Base-by-base conservation (phyloP, 2,888 invertebrate genomes). In the Hydroisotoma schaefferi region DNA sequence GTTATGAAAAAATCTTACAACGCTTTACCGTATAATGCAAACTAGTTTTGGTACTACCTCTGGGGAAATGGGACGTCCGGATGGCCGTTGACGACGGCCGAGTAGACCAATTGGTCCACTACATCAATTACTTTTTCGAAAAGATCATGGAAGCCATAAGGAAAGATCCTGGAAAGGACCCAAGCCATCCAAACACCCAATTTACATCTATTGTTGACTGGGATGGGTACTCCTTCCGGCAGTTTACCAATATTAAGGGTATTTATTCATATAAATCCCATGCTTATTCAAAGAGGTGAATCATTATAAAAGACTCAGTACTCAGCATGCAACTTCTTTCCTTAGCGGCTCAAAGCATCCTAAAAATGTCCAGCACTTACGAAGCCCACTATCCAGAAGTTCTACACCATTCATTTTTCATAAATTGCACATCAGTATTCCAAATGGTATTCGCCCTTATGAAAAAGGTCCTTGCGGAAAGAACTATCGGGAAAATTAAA, bases 371-470 rank as follows among this genome's bases (percentile, higher is more conserved):
- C 5, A 23, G 23, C 3, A 33, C 33, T 3, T 60, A 56, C 18
- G 56, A 56, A 23, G 55, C 61, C 26, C 61, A 61, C n/a, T 61
- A 61, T 23, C 61, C 61, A 6, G 61, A 61, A 55, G n/a, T 61
- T 5, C 18, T 61, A 2, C 40, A 4, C 37, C 27, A 44, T 2
- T 47, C 46, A 15, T 49, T 55, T 22, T 57, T 57, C 37, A 47
- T 61, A 10, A 57, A 61, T 25, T 49, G 53, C 40, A 48, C 61
- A 1, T 25, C 48, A 20, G 57, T 61, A 27, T 57, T 57, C 33
- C 20, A 23, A 22, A 23, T 55, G 18, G 22, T 61, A 6, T 28
- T 57, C 40, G 28, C 4, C 10, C 28, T 61, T 28, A 43, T 61
- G 25, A 57, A 57, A 23, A 54, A 47, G 2, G 23, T 61, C 2